Conservation (phyloP, 2,113 vertebrate genomes). For the Gasterosteus aculeatus region DNA sequence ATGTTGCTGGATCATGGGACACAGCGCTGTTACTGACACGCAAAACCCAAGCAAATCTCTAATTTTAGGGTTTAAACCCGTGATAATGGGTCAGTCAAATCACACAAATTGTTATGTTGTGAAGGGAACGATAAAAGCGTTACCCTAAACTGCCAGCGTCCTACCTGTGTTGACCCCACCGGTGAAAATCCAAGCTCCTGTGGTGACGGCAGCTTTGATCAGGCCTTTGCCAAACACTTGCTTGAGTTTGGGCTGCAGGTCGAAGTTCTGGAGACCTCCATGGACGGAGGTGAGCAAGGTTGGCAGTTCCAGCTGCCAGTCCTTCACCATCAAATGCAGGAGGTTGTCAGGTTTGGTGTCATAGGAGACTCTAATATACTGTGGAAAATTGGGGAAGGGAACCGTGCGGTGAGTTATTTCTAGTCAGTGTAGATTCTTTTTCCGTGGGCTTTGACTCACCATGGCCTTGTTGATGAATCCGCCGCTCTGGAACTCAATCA, state of each 20-base stretch:
- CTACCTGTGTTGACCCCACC: slow-evolving; percentile 95
- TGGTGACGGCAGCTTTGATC: slow-evolving; percentile 97
- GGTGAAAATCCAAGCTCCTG: slow-evolving; percentile 98
- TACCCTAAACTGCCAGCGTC: neutral
- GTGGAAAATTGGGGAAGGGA: slow-evolving; percentile 24
- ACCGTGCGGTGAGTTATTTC: neutral
- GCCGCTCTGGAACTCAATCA: slow-evolving; percentile 95
- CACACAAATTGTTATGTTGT: slow-evolving; percentile 51
- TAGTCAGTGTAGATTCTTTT: neutral
- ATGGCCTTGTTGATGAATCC: slow-evolving; percentile 95
- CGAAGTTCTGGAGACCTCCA: slow-evolving; percentile 97
- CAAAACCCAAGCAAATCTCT: slow-evolving; percentile 38
- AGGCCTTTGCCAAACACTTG: slow-evolving; percentile 98
- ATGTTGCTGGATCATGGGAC: slow-evolving; percentile 16
- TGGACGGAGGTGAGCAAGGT: slow-evolving; percentile 96
- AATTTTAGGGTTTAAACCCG: slow-evolving; percentile 67
- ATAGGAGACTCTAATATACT: slow-evolving; percentile 94
- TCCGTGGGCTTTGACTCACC: slow-evolving; percentile 78
- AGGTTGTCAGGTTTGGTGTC: slow-evolving; percentile 95
- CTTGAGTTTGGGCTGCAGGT: slow-evolving; percentile 96
- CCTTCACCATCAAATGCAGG: slow-evolving; percentile 96
- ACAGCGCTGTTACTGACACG: slow-evolving; percentile 18
- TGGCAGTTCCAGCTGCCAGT: slow-evolving; percentile 96
- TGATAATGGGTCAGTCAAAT: slow-evolving; percentile 61
- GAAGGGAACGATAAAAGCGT: slow-evolving; percentile 28